Percentiles rank a stretch among this genome's conserved stretches.
These are phyloP conservation scores for Lampropteryx suffumata DNA, from an alignment of 2,888 invertebrate species.

Conservation along the genomic window DNA sequence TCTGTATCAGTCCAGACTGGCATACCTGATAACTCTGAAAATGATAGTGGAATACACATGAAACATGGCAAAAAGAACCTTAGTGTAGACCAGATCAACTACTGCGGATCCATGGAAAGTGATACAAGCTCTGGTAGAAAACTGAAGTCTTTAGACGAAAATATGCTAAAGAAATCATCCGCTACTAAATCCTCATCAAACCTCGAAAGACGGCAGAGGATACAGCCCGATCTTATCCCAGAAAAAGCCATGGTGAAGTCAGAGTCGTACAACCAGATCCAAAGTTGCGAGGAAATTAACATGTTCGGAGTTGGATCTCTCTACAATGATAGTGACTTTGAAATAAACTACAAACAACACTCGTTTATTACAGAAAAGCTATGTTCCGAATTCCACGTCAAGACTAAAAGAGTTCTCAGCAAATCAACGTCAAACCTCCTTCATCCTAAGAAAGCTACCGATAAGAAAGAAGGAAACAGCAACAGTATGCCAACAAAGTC, in stretches of 20 bases:
- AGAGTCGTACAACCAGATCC: conserved; percentile 78
- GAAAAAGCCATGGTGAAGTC: conserved; percentile 77
- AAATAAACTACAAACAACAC: conserved; percentile 81
- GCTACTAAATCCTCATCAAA: conserved; percentile 75
- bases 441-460: conserved; percentile 81
- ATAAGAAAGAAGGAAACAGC: conserved; percentile 76
- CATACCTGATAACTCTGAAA: conserved; percentile 73
- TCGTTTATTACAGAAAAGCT: conserved; percentile 87
- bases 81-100: conserved; percentile 79
- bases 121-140: conserved; percentile 76
- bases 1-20: conserved; percentile 80
- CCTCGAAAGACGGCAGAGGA: conserved; percentile 75
- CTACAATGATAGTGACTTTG: conserved; percentile 82
- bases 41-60: conserved; percentile 71
- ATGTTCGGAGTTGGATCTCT: conserved; percentile 81
- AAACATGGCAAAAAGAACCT: conserved; percentile 76
- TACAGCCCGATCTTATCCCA: conserved; percentile 79
- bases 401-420: conserved; percentile 85
- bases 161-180: conserved; percentile 75
- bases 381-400: conserved; percentile 88
- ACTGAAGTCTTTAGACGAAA: conserved; percentile 75
- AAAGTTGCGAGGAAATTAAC: conserved; percentile 80
- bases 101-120: conserved; percentile 79
- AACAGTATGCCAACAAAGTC: conserved; percentile 80
- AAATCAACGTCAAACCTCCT: conserved; percentile 85